These are phyloP conservation scores for Tetranychus piercei DNA, from an alignment of 2,888 invertebrate genomes.

Conservation along the genomic window DNA sequence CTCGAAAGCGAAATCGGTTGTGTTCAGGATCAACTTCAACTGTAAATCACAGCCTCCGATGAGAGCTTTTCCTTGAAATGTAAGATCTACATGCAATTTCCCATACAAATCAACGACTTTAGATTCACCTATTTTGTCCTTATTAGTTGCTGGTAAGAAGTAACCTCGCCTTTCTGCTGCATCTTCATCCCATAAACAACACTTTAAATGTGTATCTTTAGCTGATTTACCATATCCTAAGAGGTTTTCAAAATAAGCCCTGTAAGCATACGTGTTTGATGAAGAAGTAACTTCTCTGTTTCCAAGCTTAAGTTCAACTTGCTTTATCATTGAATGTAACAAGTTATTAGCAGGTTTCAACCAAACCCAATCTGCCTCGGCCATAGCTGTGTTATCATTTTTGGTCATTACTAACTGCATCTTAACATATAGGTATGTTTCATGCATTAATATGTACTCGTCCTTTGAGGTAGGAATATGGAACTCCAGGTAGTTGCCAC, in stretches of 20 bases:
- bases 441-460: conserved; percentile 10
- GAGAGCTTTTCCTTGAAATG: conserved; percentile 1
- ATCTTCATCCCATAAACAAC: background rate
- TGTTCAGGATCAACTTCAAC: background rate
- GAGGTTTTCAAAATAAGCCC: conserved; percentile 3
- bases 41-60: conserved; percentile 1
- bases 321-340: background rate
- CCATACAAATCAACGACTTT: conserved; percentile 4
- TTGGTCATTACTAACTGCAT: background rate
- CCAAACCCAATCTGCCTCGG: background rate
- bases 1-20: conserved; percentile 1
- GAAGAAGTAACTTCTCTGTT: background rate
- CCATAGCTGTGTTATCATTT: background rate
- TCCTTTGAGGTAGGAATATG: background rate
- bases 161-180: background rate
- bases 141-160: background rate
- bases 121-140: background rate
- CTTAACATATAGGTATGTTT: background rate
- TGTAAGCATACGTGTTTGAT: background rate
- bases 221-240: background rate
- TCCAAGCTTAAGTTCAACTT: background rate
- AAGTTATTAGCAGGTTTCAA: background rate
- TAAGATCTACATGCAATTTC: background rate
- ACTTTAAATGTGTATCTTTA: background rate
- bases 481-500: background rate